phyloP scores from a whole-genome alignment of 2,113 vertebrate species.

The Monopterus albus region DNA sequence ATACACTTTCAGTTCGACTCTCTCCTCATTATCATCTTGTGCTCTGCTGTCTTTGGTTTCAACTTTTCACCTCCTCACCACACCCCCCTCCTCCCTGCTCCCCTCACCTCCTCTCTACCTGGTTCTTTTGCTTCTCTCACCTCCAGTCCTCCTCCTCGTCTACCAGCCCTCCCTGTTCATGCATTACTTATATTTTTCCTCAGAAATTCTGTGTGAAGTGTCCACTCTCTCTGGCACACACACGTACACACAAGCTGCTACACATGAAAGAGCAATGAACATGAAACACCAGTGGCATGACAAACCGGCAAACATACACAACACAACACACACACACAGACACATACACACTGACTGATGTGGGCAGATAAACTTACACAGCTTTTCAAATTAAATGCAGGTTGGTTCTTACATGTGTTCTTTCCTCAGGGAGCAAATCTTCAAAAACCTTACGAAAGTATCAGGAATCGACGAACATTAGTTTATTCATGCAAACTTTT shows the following conservation, averaged over 20 bases:
- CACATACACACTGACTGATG: neutral
- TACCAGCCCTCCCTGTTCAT: constrained; percentile 57
- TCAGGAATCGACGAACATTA: neutral
- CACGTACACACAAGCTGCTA: neutral
- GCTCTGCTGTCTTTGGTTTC: neutral
- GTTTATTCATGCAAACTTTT: neutral
- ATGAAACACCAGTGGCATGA: constrained; percentile 47
- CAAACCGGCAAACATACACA: constrained; percentile 24
- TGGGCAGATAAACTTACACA: constrained; percentile 10
- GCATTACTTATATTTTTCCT: constrained; percentile 69
- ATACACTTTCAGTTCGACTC: neutral
- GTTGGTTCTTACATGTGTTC: neutral
- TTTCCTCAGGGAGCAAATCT: neutral
- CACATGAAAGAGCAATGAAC: constrained; percentile 51
- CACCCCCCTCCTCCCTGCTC: neutral
- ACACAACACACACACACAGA: constrained; percentile 2
- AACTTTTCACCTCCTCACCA: constrained; percentile 33
- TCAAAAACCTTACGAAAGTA: neutral
- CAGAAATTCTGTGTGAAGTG: constrained; percentile 68
- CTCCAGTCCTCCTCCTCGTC: constrained; percentile 7
- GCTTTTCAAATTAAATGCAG: neutral
- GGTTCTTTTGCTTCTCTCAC: neutral
- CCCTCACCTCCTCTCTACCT: constrained; percentile 1
- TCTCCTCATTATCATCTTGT: neutral
- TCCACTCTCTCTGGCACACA: constrained; percentile 12